These are phyloP conservation scores for Gymnodraco acuticeps DNA, from an alignment of 2,797 vertebrate species.

Conservation along the genomic window DNA sequence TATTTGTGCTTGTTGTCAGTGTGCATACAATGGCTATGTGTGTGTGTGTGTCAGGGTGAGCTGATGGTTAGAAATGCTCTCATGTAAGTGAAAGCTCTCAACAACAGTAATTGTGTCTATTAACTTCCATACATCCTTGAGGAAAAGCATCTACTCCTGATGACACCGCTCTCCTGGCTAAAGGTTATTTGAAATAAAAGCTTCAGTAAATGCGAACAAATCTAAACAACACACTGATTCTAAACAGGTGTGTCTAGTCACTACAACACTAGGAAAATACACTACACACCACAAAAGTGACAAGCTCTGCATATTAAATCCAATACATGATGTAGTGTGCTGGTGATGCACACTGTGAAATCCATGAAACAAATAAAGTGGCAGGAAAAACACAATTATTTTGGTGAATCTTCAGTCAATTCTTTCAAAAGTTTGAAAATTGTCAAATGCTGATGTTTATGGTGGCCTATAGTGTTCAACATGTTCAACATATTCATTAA, in stretches of 20 bases:
- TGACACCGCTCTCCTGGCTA: background rate
- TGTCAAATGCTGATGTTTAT: background rate
- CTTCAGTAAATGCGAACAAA: constrained; percentile 9
- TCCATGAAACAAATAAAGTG: background rate
- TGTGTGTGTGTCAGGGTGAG: constrained; percentile 21
- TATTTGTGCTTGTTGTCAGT: constrained; percentile 16
- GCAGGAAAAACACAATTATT: background rate
- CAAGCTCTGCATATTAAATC: background rate
- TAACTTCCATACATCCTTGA: constrained; percentile 5
- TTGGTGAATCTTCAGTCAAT: background rate
- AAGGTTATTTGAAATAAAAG: constrained; percentile 13
- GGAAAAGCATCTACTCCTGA: background rate
- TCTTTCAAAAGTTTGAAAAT: background rate
- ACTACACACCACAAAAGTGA: background rate
- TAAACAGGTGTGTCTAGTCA: background rate
- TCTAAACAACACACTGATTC: background rate
- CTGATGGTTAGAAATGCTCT: constrained; percentile 23
- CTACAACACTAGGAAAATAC: too few species aligned
- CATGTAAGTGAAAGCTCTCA: constrained; percentile 20
- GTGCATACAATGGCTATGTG: constrained; percentile 1
- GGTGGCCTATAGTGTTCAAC: too few species aligned
- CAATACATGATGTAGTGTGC: background rate
- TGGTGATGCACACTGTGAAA: background rate
- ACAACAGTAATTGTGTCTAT: constrained; percentile 26
- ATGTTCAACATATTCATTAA: background rate